phyloP scores from a whole-genome alignment of 2,888 invertebrate species.

The Malacosoma neustria region DNA sequence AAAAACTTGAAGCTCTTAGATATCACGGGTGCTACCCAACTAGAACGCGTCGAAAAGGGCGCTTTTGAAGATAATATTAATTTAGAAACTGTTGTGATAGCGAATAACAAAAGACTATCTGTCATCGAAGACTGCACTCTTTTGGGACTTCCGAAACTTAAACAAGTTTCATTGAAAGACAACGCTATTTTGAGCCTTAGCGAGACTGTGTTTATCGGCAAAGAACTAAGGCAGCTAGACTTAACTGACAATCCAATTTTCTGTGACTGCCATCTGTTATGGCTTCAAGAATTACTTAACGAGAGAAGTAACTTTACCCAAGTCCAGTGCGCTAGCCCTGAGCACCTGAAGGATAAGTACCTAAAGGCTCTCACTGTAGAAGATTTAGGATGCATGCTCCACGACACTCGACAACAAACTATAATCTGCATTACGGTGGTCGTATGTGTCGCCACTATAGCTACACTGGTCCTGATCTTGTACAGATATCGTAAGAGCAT shows the following conservation, averaged over 20 bases:
- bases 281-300: constrained; percentile 84
- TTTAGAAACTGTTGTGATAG: constrained; percentile 83
- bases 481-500: constrained; percentile 88
- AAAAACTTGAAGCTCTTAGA: constrained; percentile 85
- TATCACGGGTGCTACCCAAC: constrained; percentile 83
- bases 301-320: constrained; percentile 80
- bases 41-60: constrained; percentile 83
- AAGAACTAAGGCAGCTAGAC: constrained; percentile 83
- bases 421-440: constrained; percentile 85
- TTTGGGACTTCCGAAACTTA: constrained; percentile 85
- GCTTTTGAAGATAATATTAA: constrained; percentile 88
- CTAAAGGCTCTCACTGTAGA: constrained; percentile 81
- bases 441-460: constrained; percentile 81
- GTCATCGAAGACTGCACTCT: constrained; percentile 85
- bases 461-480: constrained; percentile 81
- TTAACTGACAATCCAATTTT: constrained; percentile 87
- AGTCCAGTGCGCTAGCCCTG: constrained; percentile 84
- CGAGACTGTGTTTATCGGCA: constrained; percentile 87
- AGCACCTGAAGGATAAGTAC: constrained; percentile 80
- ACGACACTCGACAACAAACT: constrained; percentile 86
- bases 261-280: constrained; percentile 87
- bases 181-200: constrained; percentile 84
- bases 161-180: constrained; percentile 84
- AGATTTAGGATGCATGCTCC: constrained; percentile 87
- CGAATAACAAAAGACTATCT: constrained; percentile 84